Evolutionary conservation across 2,113 vertebrate species (phyloP).

Genomic region (Sakesphorus luctuosus): DNA sequence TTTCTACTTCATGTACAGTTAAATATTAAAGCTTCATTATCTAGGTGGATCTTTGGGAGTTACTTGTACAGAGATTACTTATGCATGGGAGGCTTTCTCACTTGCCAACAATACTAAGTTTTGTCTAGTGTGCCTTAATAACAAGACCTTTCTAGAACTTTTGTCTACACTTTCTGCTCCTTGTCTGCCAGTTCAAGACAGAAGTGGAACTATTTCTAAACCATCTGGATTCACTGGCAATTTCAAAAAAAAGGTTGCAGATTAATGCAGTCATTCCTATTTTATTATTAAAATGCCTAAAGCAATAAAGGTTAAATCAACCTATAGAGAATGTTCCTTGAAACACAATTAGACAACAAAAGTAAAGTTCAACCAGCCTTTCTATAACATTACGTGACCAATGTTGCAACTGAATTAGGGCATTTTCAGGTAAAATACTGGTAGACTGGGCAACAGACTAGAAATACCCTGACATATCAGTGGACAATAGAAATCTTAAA

Average conservation of each 20-base stretch:
- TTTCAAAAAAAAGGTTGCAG: no score
- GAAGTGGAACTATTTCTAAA: background rate
- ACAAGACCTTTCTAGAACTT: background rate
- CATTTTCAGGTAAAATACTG: background rate
- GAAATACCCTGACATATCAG: background rate
- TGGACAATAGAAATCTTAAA: background rate
- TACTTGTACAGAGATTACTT: background rate
- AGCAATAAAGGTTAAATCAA: background rate
- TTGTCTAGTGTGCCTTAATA: background rate
- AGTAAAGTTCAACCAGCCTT: background rate
- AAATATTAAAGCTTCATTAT: background rate
- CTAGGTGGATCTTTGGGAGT: background rate
- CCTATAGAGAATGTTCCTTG: background rate
- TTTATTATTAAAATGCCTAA: background rate
- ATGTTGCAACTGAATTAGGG: background rate
- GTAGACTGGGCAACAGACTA: background rate
- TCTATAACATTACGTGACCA: background rate
- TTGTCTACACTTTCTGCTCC: background rate
- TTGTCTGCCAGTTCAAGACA: background rate
- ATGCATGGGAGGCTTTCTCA: background rate
- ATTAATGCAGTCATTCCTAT: background rate
- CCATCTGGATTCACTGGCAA: rapidly evolving
- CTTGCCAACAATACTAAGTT: background rate
- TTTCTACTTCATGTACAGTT: background rate
- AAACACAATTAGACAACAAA: background rate